These are phyloP conservation scores for Lanistes nyassanus DNA, from an alignment of 1,140 invertebrate genomes.

Conservation along the genomic window DNA sequence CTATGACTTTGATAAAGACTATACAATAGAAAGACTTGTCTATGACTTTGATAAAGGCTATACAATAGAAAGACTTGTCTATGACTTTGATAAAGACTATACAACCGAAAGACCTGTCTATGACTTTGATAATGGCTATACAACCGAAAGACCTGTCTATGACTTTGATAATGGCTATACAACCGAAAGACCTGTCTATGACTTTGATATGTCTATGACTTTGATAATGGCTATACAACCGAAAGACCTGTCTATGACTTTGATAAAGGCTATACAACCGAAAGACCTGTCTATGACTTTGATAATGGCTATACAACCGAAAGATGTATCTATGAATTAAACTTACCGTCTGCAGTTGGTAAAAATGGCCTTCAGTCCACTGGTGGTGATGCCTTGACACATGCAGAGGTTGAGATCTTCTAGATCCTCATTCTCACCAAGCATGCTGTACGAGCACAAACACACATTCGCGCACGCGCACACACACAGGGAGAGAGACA, in stretches of 20 bases:
- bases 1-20: too few relatives aligned
- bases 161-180: too few relatives aligned
- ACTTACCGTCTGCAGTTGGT: slow-evolving; percentile 74
- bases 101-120: too few relatives aligned
- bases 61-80: too few relatives aligned
- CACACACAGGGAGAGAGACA: background rate
- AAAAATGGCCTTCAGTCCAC: slow-evolving; percentile 71
- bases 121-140: too few relatives aligned
- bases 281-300: background rate
- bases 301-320: background rate
- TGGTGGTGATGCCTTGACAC: slow-evolving; percentile 74
- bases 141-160: too few relatives aligned
- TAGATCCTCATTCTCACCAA: slow-evolving; percentile 76
- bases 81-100: too few relatives aligned
- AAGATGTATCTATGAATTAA: background rate
- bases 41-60: too few relatives aligned
- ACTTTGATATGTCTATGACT: background rate
- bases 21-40: too few relatives aligned
- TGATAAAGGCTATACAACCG: background rate
- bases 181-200: background rate
- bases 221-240: background rate
- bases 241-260: background rate
- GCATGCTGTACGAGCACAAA: slow-evolving; percentile 38
- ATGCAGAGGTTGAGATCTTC: slow-evolving; percentile 81
- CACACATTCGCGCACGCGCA: background rate